A percentile compares a stretch with the other conserved stretches of the same genome.
Evolutionary conservation across 2,888 invertebrate genomes (phyloP).

Genomic region (Heterodera filipjevi): DNA sequence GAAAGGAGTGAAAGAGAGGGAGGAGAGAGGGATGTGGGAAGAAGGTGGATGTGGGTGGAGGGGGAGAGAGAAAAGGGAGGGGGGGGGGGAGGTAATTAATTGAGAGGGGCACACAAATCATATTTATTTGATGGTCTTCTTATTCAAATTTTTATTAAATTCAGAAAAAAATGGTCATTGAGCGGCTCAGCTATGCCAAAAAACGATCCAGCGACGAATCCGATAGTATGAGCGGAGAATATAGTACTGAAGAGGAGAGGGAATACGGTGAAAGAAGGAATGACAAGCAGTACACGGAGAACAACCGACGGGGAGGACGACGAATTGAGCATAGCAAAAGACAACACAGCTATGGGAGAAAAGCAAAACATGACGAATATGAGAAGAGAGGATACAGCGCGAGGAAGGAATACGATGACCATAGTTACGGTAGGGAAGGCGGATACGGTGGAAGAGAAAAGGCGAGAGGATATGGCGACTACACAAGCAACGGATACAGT

Average conservation of each 20-base stretch:
- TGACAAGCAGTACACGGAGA: background rate
- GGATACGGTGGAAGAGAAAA: constrained; percentile 6
- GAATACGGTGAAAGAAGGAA: background rate
- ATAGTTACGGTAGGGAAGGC: background rate
- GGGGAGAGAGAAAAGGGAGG: too few relatives aligned
- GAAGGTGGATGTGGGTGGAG: too few relatives aligned
- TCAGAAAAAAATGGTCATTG: background rate
- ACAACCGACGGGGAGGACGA: background rate
- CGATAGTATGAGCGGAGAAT: background rate
- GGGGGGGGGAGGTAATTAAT: too few relatives aligned
- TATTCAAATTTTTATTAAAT: too few relatives aligned
- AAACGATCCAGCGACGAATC: background rate
- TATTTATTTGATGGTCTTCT: too few relatives aligned
- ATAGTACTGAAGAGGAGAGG: background rate
- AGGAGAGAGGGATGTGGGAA: too few relatives aligned
- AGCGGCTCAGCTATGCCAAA: background rate
- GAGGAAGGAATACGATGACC: background rate
- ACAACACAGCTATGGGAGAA: constrained; percentile 5
- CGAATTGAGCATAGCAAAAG: background rate
- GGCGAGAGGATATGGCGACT: background rate
- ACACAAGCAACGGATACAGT: background rate
- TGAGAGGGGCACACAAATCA: too few relatives aligned
- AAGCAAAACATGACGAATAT: background rate
- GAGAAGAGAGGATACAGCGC: background rate
- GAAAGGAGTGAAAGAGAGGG: too few relatives aligned